Percentiles rank a stretch among this genome's conserved stretches.
These are phyloP conservation scores for Megalopta genalis DNA, from an alignment of 1,140 invertebrate species.

Conservation along the genomic window DNA sequence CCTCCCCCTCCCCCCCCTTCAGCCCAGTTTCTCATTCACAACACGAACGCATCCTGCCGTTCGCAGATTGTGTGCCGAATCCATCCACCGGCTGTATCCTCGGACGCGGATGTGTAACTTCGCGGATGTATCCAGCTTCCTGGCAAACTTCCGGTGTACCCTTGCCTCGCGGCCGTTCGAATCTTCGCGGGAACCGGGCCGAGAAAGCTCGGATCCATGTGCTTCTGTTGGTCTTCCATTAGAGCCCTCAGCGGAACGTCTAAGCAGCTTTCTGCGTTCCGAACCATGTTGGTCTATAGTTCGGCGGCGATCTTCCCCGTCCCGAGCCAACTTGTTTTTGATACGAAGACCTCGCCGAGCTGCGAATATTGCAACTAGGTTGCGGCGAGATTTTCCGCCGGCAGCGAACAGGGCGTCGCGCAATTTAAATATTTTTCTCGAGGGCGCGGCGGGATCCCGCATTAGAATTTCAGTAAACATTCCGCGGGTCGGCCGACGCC, in stretches of 20 bases:
- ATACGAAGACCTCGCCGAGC: too few species aligned
- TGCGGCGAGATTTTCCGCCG: too few species aligned
- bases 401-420: conserved; percentile 9
- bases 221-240: not conserved
- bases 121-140: not conserved
- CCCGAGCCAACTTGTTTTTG: too few species aligned
- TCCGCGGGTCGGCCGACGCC: not conserved
- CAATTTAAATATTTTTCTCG: conserved; percentile 50
- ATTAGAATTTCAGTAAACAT: conserved; percentile 47
- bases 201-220: too few species aligned
- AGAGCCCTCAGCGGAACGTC: not conserved
- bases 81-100: conserved; percentile 34
- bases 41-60: conserved; percentile 57
- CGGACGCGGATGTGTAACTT: not conserved
- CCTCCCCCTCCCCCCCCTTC: not conserved
- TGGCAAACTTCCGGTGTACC: conserved; percentile 5
- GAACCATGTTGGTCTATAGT: not conserved
- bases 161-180: too few species aligned
- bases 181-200: too few species aligned
- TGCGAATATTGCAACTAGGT: too few species aligned
- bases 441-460: not conserved
- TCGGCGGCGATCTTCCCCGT: too few species aligned
- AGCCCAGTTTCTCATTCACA: conserved; percentile 60
- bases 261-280: not conserved
- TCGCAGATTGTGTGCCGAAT: conserved; percentile 59